A percentile compares a stretch with the other conserved stretches of the same genome.
phyloP scores from a whole-genome alignment of 2,888 invertebrate genomes.

The Nephrotoma appendiculata region DNA sequence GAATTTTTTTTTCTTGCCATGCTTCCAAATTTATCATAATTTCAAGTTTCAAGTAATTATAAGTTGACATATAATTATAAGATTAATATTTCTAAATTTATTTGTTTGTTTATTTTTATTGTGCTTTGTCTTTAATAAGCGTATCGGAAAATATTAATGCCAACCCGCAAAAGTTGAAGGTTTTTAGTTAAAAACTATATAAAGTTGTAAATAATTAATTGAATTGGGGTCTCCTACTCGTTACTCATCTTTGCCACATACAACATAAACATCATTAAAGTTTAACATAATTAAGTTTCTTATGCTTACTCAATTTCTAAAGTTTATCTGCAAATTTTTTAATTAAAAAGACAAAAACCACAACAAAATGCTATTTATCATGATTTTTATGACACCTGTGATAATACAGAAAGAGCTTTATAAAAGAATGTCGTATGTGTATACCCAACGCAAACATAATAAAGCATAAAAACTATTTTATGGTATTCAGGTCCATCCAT shows the following conservation, averaged over 20 bases:
- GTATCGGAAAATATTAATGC: background rate
- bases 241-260: background rate
- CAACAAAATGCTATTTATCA: background rate
- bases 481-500: background rate
- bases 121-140: background rate
- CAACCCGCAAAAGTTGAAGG: background rate
- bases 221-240: background rate
- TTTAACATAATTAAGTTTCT: background rate
- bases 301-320: background rate
- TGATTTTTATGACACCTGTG: background rate
- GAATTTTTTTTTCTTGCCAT: background rate
- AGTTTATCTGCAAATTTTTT: background rate
- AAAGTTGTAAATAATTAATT: background rate
- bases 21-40: background rate
- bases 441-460: background rate
- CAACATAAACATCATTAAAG: background rate
- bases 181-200: background rate
- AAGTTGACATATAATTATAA: background rate
- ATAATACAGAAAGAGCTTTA: background rate
- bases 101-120: background rate
- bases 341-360: background rate
- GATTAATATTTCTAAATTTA: background rate
- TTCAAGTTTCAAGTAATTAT: background rate
- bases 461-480: background rate
- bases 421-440: background rate